Evolutionary conservation across 2,113 vertebrate genomes (phyloP), one percentile per base, ranked within the genome.

Genomic region (Oceanodroma tethys): DNA sequence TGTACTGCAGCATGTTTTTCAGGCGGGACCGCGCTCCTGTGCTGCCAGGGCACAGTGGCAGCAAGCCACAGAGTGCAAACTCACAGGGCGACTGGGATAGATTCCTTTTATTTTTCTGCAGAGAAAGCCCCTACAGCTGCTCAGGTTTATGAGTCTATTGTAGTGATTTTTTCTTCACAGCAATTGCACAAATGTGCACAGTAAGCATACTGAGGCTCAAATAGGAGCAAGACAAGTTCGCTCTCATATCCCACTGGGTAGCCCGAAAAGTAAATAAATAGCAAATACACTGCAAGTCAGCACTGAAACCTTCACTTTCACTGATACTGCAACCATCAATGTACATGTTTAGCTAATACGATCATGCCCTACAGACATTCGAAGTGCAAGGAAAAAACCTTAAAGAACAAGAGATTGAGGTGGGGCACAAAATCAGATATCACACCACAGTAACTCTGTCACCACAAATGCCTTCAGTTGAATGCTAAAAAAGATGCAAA

Each of bases 111-210:
- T 93, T 96, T 94, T 91, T 70, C 62, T 83, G 74, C 2, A 2
- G 27, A 80, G 66, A 82, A 85, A 83, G 48, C 34, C 71, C 66
- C 81, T 63, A 75, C n/a, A 91, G 67, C 48, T 85, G 68, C 76
- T 96, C 55, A 88, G 50, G 59, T 91, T 96, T 95, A 88, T 13
- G 4, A 91, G 74, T 45, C 73, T 81, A 52, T 43, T 79, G 62
- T 43, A 94, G 87, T 40, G 76, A 89, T 84, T 73, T 94, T 85
- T 95, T 52, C 68, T 94, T 81, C 88, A 60, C 63, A 76, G 81
- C 40, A 94, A 92, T 73, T 89, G 82, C 81, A 86, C 52, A 74
- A 87, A 96, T 89, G 90, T 85, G 90, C 94, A 90, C 84, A 94
- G 87, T 95, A 96, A 97, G 91, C 63, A 89, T 11, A 92, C 52